phyloP scores from a whole-genome alignment of 2,797 vertebrate genomes.

The Gymnodraco acuticeps region DNA sequence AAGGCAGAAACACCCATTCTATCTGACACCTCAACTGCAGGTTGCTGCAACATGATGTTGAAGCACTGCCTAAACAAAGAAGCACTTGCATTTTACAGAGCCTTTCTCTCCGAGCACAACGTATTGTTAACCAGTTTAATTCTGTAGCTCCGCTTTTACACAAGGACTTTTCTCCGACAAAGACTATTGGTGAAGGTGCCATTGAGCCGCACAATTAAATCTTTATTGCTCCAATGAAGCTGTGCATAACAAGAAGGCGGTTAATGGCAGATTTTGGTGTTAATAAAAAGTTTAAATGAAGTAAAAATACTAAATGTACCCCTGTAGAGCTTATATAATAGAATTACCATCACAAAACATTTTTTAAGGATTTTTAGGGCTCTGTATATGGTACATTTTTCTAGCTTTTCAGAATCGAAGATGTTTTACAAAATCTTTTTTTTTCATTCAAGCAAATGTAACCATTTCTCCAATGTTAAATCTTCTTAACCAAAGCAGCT shows the following conservation, averaged over 20 bases:
- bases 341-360: no score
- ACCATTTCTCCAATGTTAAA: not conserved
- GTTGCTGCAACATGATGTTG: not conserved
- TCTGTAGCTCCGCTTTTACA: not conserved
- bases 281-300: not conserved
- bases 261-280: not conserved
- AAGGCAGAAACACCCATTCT: conserved; percentile 10
- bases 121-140: not conserved
- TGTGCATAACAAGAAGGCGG: not conserved
- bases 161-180: not conserved
- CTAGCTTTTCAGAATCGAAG: no score
- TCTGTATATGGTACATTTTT: no score
- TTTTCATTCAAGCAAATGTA: not conserved
- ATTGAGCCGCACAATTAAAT: conserved; percentile 22
- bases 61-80: not conserved
- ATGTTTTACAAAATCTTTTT: not conserved
- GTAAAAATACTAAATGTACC: not conserved
- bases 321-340: not conserved
- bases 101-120: not conserved
- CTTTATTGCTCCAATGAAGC: conserved; percentile 14
- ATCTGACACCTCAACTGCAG: conserved; percentile 10
- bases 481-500: no score
- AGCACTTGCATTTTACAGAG: not conserved
- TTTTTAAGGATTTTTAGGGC: no score
- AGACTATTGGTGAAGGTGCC: not conserved